phyloP scores from a whole-genome alignment of 2,113 vertebrate genomes.

The Phylloscopus whistleri region DNA sequence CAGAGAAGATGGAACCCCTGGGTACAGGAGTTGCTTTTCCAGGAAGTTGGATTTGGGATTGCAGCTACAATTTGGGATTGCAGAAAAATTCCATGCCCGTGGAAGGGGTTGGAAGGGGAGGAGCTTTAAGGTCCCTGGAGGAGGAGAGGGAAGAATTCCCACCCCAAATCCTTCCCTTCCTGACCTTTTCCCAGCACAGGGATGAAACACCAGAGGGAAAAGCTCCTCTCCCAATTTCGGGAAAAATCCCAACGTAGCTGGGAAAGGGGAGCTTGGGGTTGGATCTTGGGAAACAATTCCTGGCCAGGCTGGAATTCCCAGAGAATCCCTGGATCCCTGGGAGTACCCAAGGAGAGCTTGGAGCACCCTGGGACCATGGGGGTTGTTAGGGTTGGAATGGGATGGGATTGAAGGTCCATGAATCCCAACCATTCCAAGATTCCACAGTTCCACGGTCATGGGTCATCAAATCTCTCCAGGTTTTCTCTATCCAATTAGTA shows the following conservation, averaged over 20 bases:
- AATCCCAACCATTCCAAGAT: no score
- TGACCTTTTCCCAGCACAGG: not conserved
- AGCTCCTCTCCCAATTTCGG: not conserved
- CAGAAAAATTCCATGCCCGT: not conserved
- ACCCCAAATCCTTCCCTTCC: not conserved
- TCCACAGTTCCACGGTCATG: no score
- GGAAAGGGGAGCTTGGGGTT: not conserved
- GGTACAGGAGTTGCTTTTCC: not conserved
- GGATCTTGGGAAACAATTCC: not conserved
- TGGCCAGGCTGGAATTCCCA: not conserved
- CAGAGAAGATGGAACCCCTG: not conserved
- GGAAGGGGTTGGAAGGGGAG: not conserved
- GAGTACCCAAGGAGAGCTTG: not conserved
- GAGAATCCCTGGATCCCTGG: not conserved
- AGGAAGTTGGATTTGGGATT: not conserved
- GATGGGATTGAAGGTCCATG: not conserved
- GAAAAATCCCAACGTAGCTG: not conserved
- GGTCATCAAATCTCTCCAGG: no score
- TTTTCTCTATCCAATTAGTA: no score
- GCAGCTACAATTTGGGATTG: not conserved
- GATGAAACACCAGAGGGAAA: not conserved
- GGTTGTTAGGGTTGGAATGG: fast-evolving
- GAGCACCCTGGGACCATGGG: fast-evolving
- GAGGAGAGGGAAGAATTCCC: not conserved
- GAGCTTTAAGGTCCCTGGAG: not conserved